Base-by-base conservation (phyloP, 92 coral and sea anemone species). In the Heteractis magnifica region DNA sequence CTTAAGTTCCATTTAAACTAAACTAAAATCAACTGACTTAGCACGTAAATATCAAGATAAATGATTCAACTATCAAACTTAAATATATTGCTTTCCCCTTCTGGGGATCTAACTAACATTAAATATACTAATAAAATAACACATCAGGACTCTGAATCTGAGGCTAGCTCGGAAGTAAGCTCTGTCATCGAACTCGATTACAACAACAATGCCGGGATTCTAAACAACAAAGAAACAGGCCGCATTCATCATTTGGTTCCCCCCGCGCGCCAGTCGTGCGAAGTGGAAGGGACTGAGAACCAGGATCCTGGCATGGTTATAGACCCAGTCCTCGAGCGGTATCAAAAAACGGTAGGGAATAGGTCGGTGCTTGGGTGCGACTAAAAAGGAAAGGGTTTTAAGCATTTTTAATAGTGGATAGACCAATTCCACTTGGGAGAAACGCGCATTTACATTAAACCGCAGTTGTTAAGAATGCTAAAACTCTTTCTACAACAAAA, bases 161-260 rank as follows among this genome's bases (percentile, higher is more conserved):
- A 83, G 49, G 72, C 52, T 7, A 81, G 82, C 6, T 86, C 92
- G 51, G 90, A 87, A 20, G 87, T 56, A 13, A 48, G 72, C 21
- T 84, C 94, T 9, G 86, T 68, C 77, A 79, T 72, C 71, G 93
- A 87, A 52, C 83, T 89, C 49, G 95, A 93, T 75, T 93, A 93
- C 89, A 87, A 93, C 91, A 89, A 89, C 92, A 87, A 92, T 88
- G 92, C 98, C 12, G 95, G 93, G 74, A 87, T 93, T 51, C 87
- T 93, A 49, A 93, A 93, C 87, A 89, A 84, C 85, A 85, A 89
- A 70, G 97, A 93, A 77, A 82, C 95, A 11, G 98, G 98, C 41
- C 89, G 83, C 76, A 88, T 93, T 14, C 98, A 92, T 77, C 93
- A 92, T 76, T 64, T 93, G 78, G 83, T 93, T 34, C 98, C 95